A percentile compares a stretch with the other conserved stretches of the same genome.
These are phyloP conservation scores for Lithobius niger DNA, from an alignment of 1,140 invertebrate species.

Conservation along the genomic window DNA sequence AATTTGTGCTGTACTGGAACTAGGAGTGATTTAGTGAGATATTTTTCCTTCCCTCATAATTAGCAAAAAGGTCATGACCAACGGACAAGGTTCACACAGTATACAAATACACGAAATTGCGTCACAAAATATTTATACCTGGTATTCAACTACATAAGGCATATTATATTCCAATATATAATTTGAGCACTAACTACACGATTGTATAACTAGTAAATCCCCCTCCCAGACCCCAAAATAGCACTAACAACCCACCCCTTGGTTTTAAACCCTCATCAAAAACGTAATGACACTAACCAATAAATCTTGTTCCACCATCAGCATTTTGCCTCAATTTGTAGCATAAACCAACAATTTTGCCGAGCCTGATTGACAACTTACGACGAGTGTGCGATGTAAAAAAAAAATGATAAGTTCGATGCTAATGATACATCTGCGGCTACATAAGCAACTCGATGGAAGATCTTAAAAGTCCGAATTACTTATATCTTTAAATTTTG, in stretches of 20 bases:
- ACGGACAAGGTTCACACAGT: conserved; percentile 1
- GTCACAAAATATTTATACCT: conserved; percentile 7
- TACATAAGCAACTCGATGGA: too few relatives aligned
- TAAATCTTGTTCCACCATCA: too few relatives aligned
- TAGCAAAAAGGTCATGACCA: neutral
- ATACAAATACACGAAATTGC: conserved; percentile 7
- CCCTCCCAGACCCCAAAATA: neutral
- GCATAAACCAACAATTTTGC: too few relatives aligned
- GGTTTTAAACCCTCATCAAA: too few relatives aligned
- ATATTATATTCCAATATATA: conserved; percentile 7
- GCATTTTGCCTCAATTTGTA: too few relatives aligned
- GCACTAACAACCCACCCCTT: conserved; percentile 5
- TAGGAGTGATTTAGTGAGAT: neutral
- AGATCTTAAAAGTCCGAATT: too few relatives aligned
- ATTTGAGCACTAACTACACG: conserved; percentile 7
- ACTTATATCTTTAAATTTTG: too few relatives aligned
- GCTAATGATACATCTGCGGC: too few relatives aligned
- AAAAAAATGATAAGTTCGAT: too few relatives aligned
- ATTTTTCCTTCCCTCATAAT: neutral
- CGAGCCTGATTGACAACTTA: too few relatives aligned
- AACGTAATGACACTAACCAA: too few relatives aligned
- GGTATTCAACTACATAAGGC: conserved; percentile 6
- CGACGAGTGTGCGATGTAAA: too few relatives aligned
- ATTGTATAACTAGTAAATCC: conserved; percentile 3
- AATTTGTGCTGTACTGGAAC: conserved; percentile 1